These are phyloP conservation scores for Crossocerus cetratus DNA, from an alignment of 2,888 invertebrate genomes.

Conservation along the genomic window DNA sequence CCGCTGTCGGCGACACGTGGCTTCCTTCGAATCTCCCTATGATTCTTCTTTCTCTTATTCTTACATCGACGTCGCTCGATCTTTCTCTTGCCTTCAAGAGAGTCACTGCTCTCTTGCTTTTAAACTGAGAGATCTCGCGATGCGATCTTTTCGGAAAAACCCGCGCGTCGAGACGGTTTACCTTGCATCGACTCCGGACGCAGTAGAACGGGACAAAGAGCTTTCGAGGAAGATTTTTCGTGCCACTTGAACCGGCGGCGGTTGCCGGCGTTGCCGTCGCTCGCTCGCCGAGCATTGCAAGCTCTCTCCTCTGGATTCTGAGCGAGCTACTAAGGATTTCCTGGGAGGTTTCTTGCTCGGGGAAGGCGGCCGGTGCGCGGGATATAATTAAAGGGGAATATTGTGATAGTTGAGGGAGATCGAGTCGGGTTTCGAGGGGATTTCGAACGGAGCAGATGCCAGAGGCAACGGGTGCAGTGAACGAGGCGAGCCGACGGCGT, in stretches of 20 bases:
- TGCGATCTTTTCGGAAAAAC: neutral
- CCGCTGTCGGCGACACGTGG: too few relatives aligned
- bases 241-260: conserved; percentile 35
- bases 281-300: too few relatives aligned
- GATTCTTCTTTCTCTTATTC: too few relatives aligned
- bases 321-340: too few relatives aligned
- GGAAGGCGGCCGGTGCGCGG: neutral
- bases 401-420: neutral
- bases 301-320: too few relatives aligned
- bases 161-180: neutral
- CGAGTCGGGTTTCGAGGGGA: conserved; percentile 13
- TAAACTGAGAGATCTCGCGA: conserved; percentile 25
- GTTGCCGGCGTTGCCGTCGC: conserved; percentile 41
- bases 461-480: conserved; percentile 51
- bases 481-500: conserved; percentile 53
- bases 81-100: too few relatives aligned
- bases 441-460: conserved; percentile 26
- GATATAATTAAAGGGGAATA: neutral
- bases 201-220: conserved; percentile 6
- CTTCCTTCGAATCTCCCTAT: too few relatives aligned
- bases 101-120: conserved; percentile 16
- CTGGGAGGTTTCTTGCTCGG: too few relatives aligned
- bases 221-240: conserved; percentile 29
- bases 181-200: neutral
- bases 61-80: too few relatives aligned